Evolutionary conservation across 2,113 vertebrate species (phyloP).

Genomic region (Mionectes macconnelli): DNA sequence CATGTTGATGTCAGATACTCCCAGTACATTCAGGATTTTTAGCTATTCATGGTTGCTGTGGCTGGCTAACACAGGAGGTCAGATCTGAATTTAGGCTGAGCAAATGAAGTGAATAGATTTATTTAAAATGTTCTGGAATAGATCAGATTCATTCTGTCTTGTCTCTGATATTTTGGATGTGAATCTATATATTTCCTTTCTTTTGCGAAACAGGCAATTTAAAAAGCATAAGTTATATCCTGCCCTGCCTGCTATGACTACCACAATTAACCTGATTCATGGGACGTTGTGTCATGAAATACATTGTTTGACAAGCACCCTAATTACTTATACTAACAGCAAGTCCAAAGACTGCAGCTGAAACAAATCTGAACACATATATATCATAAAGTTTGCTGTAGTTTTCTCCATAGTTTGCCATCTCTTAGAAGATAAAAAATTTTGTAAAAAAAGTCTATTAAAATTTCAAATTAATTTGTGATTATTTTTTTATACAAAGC

Average conservation of each 20-base stretch:
- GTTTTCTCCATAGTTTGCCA: neutral
- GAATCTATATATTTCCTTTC: neutral
- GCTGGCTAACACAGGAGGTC: neutral
- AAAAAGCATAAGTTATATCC: neutral
- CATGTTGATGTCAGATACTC: neutral
- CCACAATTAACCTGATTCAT: constrained; percentile 17
- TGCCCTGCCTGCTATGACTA: neutral
- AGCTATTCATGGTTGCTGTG: neutral
- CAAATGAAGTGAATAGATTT: neutral
- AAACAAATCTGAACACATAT: neutral
- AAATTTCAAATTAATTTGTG: neutral
- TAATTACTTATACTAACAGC: neutral
- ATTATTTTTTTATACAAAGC: neutral
- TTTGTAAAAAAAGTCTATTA: neutral
- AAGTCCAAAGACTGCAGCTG: neutral
- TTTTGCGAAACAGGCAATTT: neutral
- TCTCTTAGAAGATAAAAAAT: neutral
- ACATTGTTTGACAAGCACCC: neutral
- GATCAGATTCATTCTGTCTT: neutral
- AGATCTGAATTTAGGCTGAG: neutral
- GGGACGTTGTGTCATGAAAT: neutral
- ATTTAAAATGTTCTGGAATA: neutral
- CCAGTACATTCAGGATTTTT: neutral
- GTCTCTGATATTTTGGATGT: neutral
- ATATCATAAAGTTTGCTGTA: neutral